Evolutionary conservation across 1,140 invertebrate genomes (phyloP), one percentile per base, ranked within the genome.

Genomic region (Scaptomyza pallida): DNA sequence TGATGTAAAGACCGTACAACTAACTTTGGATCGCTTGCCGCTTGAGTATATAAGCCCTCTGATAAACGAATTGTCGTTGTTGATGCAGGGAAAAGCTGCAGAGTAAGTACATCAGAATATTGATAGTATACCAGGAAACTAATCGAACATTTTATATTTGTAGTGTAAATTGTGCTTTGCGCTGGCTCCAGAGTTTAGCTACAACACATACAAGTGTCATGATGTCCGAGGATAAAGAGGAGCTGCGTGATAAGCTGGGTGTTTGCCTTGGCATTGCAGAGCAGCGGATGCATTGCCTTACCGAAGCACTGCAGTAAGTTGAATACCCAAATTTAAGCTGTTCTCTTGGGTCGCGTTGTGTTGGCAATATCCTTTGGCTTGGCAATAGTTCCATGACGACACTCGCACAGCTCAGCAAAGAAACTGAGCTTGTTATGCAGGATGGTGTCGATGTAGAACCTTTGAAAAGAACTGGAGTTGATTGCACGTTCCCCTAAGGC

Each of bases 1-100:
- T 37, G 93, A 95, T 65, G 92, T 93, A 77, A 92, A 92, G 15
- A 86, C 94, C 21, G 93, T 95, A 50, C 92, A 91, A 55, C 93
- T 93, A 70, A 95, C 95, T 0, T 89, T 95, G 35, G 91, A 92
- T 26, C 93, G 93, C 56, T 77, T 95, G 57, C 94, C 95, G 0
- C 90, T 95, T 3, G 93, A 94, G 68, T 93, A 93, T 56, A 92
- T 95, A 62, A 80, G 92, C 19, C 93, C 93, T 0, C 89, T 95
- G 30, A 75, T 95, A 1, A 92, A 93, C 75, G 94, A 95, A 91
- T 90, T 95, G n/a, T 93, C 93, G 2, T 62, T 72, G 8, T 91
- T 94, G 70, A 88, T 95, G 23, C 92, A 95, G 79, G 93, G 93
- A 43, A 95, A 94, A 92, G 93, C 93, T 37, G 88, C 92, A 40